Conservation (phyloP, 53 echinoderm and acorn worm species). For the Arbacia lixula region DNA sequence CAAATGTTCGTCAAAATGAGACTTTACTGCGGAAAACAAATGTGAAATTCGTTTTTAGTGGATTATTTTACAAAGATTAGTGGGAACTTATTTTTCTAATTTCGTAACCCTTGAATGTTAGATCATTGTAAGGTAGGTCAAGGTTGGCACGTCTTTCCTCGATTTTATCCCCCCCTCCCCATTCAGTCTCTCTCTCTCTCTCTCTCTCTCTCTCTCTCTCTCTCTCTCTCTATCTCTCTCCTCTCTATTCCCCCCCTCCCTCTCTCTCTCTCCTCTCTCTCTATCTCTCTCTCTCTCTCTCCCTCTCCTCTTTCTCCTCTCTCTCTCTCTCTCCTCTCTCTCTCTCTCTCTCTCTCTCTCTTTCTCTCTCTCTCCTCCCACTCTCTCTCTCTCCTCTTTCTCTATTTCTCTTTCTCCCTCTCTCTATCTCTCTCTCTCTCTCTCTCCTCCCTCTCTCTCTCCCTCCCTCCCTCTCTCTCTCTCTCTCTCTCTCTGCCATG, state of each 20-base stretch:
- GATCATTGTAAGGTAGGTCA: too few relatives aligned
- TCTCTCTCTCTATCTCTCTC: not conserved
- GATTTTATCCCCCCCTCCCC: not conserved
- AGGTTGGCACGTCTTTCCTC: too few relatives aligned
- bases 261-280: not conserved
- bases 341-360: not conserved
- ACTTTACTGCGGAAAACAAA: too few relatives aligned
- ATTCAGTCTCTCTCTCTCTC: not conserved
- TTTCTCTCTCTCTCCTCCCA: not conserved
- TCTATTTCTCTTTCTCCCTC: not conserved
- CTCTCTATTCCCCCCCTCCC: not conserved
- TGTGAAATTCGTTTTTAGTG: too few relatives aligned
- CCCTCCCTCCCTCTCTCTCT: not conserved
- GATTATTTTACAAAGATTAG: too few relatives aligned
- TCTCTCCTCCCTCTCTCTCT: too few relatives aligned
- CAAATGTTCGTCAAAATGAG: too few relatives aligned
- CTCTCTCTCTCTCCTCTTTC: too few relatives aligned
- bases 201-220: not conserved
- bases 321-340: not conserved
- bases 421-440: not conserved
- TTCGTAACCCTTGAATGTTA: too few relatives aligned
- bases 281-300: not conserved
- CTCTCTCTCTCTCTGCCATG: not conserved
- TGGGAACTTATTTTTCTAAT: too few relatives aligned
- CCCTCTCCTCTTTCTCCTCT: not conserved